phyloP scores from a whole-genome alignment of 2,888 invertebrate genomes.

The Pollenia griseotomentosa region DNA sequence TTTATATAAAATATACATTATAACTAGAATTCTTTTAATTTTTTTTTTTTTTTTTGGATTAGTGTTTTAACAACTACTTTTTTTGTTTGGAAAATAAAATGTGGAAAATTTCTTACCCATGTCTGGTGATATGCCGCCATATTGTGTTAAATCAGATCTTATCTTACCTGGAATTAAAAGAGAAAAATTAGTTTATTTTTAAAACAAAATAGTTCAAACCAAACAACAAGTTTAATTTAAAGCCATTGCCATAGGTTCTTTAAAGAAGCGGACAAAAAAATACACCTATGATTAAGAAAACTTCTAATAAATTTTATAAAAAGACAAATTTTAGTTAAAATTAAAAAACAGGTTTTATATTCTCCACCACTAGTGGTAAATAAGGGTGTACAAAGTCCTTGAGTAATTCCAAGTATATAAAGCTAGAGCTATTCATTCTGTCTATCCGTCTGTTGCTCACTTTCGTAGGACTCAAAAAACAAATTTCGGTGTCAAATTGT shows the following conservation, averaged over 20 bases:
- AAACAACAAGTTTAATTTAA: no score
- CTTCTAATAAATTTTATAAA: slow-evolving; percentile 7
- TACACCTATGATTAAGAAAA: neutral
- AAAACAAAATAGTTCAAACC: neutral
- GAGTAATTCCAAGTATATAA: no score
- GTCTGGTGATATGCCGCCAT: slow-evolving; percentile 83
- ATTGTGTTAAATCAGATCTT: slow-evolving; percentile 84
- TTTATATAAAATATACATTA: slow-evolving; percentile 3
- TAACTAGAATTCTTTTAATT: slow-evolving; percentile 9
- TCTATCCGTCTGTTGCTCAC: no score
- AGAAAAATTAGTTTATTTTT: slow-evolving; percentile 8
- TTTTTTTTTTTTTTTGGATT: slow-evolving; percentile 34
- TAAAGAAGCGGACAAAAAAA: no score
- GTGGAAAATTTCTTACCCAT: slow-evolving; percentile 83
- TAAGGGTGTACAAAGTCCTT: no score
- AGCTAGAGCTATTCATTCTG: no score
- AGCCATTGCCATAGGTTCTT: no score
- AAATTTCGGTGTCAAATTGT: no score
- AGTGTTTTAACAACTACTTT: slow-evolving; percentile 55
- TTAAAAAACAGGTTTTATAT: no score
- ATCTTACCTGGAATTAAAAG: slow-evolving; percentile 80
- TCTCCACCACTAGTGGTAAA: no score
- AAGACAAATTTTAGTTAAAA: neutral
- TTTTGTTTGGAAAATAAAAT: slow-evolving; percentile 76
- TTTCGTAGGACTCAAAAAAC: no score